Evolutionary conservation across 2,797 vertebrate species (phyloP), one percentile per base, ranked within the genome.

Genomic region (Aotus griseimembra): DNA sequence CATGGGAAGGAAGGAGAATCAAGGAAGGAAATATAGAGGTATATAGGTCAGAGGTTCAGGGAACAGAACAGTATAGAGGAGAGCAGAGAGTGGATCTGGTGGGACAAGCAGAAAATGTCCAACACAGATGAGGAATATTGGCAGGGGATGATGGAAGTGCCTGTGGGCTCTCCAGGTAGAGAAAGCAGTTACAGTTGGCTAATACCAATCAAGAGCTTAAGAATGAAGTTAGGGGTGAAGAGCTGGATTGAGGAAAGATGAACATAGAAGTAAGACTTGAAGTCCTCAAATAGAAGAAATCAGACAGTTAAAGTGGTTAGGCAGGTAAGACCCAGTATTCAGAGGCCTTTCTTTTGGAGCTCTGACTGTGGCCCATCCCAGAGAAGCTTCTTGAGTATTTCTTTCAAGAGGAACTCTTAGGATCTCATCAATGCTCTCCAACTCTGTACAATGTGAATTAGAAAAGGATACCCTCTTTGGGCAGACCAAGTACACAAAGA

Each of bases 341-440:
- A 77, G 28, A 79, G 19, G 24, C 11, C 50, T 11, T 81, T 39
- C 22, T 92, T 90, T 88, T 48, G 9, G 52, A 96, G n/a, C 33
- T 81, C 64, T 80, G 64, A 55, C 44, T 36, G 4, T 77, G 44
- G 33, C n/a, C 30, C 20, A 50, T 7, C 5, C 26, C 52, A 70
- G 41, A 93, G 48, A 91, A 93, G 22, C 6, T 76, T 90, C 83
- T 75, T 83, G 9, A 93, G 26, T 73, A 87, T 83, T 87, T 79
- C 7, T 79, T 93, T 75, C 30, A 70, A 82, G 88, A 94, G 28
- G 15, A 67, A 12, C 26, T 89, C 52, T 82, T 79, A 46, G n/a
- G 3, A 10, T 72, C 75, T 89, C 41, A 80, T 70, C 57, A 89
- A 13, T 80, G 39, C 20, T 96, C 4, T 6, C 76, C 12, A 75